Base-by-base conservation (phyloP, 2,797 vertebrate species). In the Loris lydekkerianus region DNA sequence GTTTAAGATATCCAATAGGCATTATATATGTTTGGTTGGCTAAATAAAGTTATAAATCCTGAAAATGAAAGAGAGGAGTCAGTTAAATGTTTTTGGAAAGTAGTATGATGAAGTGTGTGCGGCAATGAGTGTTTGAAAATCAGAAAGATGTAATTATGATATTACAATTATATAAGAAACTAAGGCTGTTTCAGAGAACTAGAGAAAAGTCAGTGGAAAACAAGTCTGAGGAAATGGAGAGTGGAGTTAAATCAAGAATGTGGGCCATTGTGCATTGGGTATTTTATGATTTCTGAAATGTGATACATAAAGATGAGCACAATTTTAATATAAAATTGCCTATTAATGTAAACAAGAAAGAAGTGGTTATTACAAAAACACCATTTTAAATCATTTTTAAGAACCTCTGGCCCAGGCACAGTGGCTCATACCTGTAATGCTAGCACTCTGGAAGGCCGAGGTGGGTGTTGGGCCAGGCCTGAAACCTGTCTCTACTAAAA, bases 351-450 rank as follows among this genome's bases (percentile, higher is more conserved):
- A 75, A 60, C n/a, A 93, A 93, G 27, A 60, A 76, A 63, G 37
- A 91, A 83, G 40, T 60, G 25, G 37, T 86, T 89, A 43, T 81
- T 69, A 80, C 6, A 77, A 60, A 85, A 93, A 82, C 31, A 46
- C 10, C n/a, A 58, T 80, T 56, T 75, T 65, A 93, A 86, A 90
- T 75, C 91, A 93, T 90, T 72, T 93, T 94, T 61, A 94, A 85
- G 61, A 29, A 69, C n/a, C 58, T 58, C 61, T 40, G 75, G 27
- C 21, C 49, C 49, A 1, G 49, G 49, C 49, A 53, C 49, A 14
- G 49, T 53, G 49, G 14, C 49, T 53, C 49, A 53, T 1, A 14
- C 49, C 49, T 53, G 14, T 53, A 53, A 53, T 53, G 3, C 49
- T 53, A 53, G 49, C 14, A 53, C 49, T 53, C 49, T 53, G 49